These are phyloP conservation scores for Pseudopipra pipra DNA, from an alignment of 2,113 vertebrate genomes.

Conservation along the genomic window DNA sequence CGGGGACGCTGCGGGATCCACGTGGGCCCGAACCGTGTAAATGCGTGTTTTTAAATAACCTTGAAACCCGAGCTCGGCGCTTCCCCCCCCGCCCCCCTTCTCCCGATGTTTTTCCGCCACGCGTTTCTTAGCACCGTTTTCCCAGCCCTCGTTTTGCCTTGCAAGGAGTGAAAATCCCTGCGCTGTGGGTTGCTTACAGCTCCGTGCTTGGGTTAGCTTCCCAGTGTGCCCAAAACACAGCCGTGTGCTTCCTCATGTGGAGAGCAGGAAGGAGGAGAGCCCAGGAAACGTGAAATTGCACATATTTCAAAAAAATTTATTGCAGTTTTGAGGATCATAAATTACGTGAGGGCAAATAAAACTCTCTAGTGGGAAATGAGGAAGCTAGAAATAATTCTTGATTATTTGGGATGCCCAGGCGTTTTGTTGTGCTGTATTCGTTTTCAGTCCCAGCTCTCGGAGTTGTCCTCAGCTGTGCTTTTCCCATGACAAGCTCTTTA, in stretches of 20 bases:
- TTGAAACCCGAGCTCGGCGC: not conserved
- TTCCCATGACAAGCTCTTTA: not conserved
- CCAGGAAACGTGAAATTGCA: accelerated
- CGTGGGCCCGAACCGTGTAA: not conserved
- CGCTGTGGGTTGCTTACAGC: accelerated
- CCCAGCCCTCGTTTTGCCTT: accelerated
- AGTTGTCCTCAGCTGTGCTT: accelerated
- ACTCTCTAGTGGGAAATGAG: not conserved
- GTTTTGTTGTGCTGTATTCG: accelerated
- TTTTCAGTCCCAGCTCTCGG: accelerated
- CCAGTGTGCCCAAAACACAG: accelerated
- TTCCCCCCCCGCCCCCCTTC: not conserved
- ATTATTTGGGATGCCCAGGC: accelerated
- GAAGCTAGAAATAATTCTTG: not conserved
- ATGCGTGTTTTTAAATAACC: not conserved
- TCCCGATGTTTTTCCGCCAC: accelerated
- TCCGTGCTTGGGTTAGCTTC: accelerated
- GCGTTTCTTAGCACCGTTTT: accelerated
- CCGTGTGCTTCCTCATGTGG: accelerated
- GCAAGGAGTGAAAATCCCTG: not conserved
- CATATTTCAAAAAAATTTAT: accelerated
- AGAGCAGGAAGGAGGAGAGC: not conserved
- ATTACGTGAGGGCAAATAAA: not conserved
- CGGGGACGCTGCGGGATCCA: not conserved
- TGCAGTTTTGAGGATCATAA: accelerated